Conservation (phyloP, 2,113 vertebrate species). For the Neomonachus schauinslandi region DNA sequence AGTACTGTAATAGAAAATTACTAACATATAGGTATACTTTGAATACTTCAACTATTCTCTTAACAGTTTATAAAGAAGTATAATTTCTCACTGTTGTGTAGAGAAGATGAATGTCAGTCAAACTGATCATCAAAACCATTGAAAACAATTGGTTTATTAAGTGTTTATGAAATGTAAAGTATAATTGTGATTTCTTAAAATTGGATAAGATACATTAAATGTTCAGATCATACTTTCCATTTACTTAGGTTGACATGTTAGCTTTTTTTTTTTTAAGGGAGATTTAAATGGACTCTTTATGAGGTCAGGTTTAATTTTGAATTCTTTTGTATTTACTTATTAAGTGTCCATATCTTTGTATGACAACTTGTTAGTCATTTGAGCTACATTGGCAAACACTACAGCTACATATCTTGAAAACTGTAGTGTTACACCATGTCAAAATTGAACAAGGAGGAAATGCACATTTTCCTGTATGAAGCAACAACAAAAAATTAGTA, state of each 20-base stretch:
- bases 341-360: background rate
- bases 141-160: background rate
- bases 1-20: background rate
- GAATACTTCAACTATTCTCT: background rate
- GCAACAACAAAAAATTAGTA: background rate
- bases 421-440: background rate
- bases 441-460: slow-evolving; percentile 12
- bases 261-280: background rate
- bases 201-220: background rate
- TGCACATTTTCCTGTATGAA: slow-evolving; percentile 8
- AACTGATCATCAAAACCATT: background rate
- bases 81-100: background rate
- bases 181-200: background rate
- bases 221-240: background rate
- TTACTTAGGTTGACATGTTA: background rate
- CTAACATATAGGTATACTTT: background rate
- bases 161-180: background rate
- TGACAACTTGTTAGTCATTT: background rate
- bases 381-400: background rate
- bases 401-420: background rate
- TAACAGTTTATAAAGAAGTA: background rate
- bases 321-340: background rate
- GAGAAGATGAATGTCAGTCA: background rate
- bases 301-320: background rate
- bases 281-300: background rate